Conservation (phyloP, 2,888 invertebrate species). For the Lasioglossum oenotherae region DNA sequence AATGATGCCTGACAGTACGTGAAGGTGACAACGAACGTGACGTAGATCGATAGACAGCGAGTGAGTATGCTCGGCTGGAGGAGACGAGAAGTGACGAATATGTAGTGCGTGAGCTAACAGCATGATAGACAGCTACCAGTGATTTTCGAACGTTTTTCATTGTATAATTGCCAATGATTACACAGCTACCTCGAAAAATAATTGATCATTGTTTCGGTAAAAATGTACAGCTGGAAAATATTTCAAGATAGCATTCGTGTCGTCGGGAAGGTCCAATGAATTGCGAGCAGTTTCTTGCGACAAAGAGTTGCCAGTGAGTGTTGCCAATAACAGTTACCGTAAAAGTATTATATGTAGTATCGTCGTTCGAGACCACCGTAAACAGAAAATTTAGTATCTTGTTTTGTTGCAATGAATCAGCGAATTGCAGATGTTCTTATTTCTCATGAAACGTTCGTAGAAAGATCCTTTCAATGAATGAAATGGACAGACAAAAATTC, state of each 20-base stretch:
- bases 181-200: not conserved
- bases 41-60: conserved; percentile 54
- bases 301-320: too few species aligned
- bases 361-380: too few species aligned
- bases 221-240: not conserved
- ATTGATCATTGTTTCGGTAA: not conserved
- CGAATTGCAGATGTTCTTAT: too few species aligned
- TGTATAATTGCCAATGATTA: not conserved
- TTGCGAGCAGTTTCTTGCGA: too few species aligned
- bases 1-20: conserved; percentile 32
- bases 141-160: conserved; percentile 17
- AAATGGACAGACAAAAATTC: not conserved
- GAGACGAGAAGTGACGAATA: conserved; percentile 48
- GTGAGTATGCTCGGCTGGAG: conserved; percentile 55
- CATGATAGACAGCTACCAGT: conserved; percentile 42
- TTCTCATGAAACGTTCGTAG: not conserved
- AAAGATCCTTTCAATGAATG: not conserved
- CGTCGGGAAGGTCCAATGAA: too few species aligned
- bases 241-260: not conserved
- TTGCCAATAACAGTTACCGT: too few species aligned
- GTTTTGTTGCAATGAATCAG: too few species aligned
- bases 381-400: too few species aligned
- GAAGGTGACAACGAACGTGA: conserved; percentile 60
- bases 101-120: conserved; percentile 45
- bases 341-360: too few species aligned